A percentile compares a stretch with the other conserved stretches of the same genome.
These are phyloP conservation scores for Python bivittatus DNA, from an alignment of 2,113 vertebrate genomes.

Conservation along the genomic window DNA sequence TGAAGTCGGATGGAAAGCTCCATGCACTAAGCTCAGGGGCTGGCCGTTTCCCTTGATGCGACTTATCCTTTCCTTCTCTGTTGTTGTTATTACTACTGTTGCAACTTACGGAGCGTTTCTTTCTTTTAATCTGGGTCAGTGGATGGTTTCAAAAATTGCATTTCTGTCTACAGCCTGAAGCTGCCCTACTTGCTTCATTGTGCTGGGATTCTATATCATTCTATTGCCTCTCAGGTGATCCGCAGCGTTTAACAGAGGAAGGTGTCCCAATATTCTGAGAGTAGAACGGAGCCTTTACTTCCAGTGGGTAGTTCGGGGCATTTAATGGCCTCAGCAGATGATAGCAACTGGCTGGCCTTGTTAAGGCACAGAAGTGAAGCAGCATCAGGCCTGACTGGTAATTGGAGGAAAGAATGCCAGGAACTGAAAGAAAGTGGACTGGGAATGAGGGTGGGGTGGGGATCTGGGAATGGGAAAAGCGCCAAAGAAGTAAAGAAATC, in stretches of 20 bases:
- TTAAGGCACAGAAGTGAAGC: no score
- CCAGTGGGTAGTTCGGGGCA: no score
- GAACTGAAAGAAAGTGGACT: not conserved
- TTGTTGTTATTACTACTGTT: not conserved
- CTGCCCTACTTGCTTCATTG: no score
- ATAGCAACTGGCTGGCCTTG: no score
- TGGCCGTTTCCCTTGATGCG: no score
- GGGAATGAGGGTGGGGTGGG: not conserved
- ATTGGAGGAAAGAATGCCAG: no score
- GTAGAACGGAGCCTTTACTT: not conserved
- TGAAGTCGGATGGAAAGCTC: not conserved
- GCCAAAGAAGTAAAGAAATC: not conserved
- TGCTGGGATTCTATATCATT: not conserved
- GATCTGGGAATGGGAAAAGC: not conserved
- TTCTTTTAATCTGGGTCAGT: not conserved
- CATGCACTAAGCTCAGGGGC: not conserved
- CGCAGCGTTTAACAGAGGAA: not conserved
- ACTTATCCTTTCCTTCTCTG: not conserved
- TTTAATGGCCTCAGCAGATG: no score
- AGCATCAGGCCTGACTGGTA: no score
- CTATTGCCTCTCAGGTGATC: not conserved
- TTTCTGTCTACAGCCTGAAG: not conserved
- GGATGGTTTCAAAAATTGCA: not conserved
- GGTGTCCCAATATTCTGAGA: not conserved
- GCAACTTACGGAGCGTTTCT: not conserved